phyloP scores from a whole-genome alignment of 2,113 vertebrate species.

The Anguilla japonica region DNA sequence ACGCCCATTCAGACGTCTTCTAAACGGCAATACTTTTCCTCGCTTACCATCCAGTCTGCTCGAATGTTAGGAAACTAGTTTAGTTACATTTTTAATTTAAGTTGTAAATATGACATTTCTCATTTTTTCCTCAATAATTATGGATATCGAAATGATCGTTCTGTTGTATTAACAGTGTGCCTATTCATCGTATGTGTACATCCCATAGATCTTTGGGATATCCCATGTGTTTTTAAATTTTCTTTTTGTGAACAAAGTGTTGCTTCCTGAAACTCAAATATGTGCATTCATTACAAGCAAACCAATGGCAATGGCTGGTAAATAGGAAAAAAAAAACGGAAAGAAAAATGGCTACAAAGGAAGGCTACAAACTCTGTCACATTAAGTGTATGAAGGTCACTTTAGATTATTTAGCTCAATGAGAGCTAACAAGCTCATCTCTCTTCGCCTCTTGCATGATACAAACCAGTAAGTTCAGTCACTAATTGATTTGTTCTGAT shows the following conservation, averaged over 20 bases:
- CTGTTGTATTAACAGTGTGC: too few relatives aligned
- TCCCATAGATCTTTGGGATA: too few relatives aligned
- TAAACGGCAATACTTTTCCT: not conserved
- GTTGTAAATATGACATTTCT: too few relatives aligned
- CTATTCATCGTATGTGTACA: too few relatives aligned
- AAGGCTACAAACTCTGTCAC: not conserved
- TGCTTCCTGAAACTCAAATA: too few relatives aligned
- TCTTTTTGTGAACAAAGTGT: too few relatives aligned
- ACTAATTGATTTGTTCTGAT: slow-evolving; percentile 41
- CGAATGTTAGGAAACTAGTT: not conserved
- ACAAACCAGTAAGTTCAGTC: slow-evolving; percentile 21
- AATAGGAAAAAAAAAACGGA: not conserved
- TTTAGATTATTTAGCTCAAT: not conserved
- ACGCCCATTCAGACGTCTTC: not conserved
- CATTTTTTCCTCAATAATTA: too few relatives aligned
- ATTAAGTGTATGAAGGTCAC: not conserved
- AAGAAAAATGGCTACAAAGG: not conserved
- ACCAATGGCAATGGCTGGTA: too few relatives aligned
- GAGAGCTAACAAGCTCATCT: not conserved
- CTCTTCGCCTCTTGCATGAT: not conserved
- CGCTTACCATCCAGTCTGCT: slow-evolving; percentile 22
- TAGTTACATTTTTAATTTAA: not conserved
- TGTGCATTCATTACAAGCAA: too few relatives aligned
- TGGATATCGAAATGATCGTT: too few relatives aligned
- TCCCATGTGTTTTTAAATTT: too few relatives aligned